Conservation (phyloP, 2,113 vertebrate species). For the Serinus canaria region DNA sequence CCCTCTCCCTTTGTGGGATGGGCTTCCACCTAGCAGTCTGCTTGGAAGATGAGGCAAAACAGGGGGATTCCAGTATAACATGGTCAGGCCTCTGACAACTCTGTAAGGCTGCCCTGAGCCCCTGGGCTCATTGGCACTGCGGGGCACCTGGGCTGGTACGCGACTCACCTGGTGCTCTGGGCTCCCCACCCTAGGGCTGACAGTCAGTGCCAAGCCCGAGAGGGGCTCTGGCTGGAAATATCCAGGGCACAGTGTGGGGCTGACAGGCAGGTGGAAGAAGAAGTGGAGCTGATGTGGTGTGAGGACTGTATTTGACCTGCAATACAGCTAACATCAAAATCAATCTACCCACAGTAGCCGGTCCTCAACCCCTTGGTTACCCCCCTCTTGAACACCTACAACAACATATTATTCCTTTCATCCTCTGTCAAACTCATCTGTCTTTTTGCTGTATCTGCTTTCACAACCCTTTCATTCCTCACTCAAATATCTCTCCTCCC, state of each 20-base stretch:
- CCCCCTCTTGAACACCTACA: not conserved
- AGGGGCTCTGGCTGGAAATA: conserved; percentile 26
- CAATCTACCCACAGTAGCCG: conserved; percentile 31
- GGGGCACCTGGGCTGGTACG: accelerated
- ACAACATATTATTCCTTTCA: not conserved
- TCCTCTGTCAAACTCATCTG: not conserved
- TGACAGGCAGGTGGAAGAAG: conserved; percentile 29
- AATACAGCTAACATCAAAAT: conserved; percentile 63
- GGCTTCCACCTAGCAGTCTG: not conserved
- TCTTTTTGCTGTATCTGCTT: not conserved
- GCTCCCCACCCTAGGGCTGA: not conserved
- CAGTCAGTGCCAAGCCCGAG: not conserved
- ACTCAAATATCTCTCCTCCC: not conserved
- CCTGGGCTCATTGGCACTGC: not conserved
- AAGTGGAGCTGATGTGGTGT: conserved; percentile 30
- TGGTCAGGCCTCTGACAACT: not conserved
- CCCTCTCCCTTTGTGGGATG: not conserved
- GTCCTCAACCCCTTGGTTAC: not conserved
- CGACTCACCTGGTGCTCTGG: not conserved
- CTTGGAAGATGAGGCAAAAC: not conserved
- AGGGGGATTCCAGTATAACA: not conserved
- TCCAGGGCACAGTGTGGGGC: not conserved
- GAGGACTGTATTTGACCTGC: conserved; percentile 49
- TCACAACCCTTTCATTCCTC: not conserved
- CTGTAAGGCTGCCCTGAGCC: not conserved